phyloP scores from a whole-genome alignment of 2,113 vertebrate genomes.

The Varanus salvator region DNA sequence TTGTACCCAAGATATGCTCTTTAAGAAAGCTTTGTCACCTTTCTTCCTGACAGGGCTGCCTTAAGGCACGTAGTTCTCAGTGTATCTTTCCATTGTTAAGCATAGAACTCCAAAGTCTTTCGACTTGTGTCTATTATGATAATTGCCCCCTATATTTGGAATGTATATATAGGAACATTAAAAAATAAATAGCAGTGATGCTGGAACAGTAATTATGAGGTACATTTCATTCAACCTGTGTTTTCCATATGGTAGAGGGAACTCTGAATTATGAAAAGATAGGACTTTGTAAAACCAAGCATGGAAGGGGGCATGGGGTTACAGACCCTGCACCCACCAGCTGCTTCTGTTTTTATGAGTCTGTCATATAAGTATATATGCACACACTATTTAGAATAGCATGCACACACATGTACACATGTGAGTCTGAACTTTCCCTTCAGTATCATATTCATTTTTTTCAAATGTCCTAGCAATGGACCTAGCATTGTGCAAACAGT shows the following conservation, averaged over 20 bases:
- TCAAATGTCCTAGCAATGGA: neutral
- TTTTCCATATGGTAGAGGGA: neutral
- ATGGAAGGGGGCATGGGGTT: neutral
- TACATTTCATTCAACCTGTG: neutral
- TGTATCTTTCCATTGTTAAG: rapidly evolving
- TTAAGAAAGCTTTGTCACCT: neutral
- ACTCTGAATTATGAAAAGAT: neutral
- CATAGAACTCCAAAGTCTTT: neutral
- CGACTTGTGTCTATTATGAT: neutral
- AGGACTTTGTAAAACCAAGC: neutral
- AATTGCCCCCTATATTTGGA: rapidly evolving
- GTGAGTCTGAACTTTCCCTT: neutral
- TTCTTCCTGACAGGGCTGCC: neutral
- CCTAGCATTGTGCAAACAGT: neutral
- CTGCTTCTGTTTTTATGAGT: neutral
- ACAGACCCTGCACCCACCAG: neutral
- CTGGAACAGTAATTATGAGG: neutral
- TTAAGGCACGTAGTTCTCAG: neutral
- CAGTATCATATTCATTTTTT: neutral
- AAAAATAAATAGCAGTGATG: neutral
- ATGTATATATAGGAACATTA: neutral
- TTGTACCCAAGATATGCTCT: too few species aligned
- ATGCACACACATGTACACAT: too few species aligned
- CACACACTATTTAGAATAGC: neutral
- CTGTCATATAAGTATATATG: neutral